Evolutionary conservation across 37 sponge, comb jelly and placozoan genomes (phyloP).

Genomic region (Halisarca cf. caerulea): DNA sequence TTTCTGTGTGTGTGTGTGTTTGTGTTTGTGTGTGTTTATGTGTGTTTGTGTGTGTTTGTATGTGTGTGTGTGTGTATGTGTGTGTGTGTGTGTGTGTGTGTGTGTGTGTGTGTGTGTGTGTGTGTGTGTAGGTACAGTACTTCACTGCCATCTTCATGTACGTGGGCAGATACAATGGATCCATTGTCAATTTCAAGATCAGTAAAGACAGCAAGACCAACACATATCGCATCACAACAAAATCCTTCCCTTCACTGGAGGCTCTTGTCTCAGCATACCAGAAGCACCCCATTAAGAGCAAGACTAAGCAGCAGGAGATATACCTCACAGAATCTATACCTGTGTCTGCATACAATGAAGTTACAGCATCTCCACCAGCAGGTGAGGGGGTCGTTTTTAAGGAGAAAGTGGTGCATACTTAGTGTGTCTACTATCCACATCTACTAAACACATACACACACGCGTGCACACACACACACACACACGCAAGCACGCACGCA

Average conservation of each 20-base stretch:
- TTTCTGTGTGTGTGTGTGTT: not conserved
- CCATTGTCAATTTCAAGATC: slow-evolving; percentile 70
- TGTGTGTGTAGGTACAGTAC: not conserved
- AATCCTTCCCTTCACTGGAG: slow-evolving; percentile 18
- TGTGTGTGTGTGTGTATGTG: not conserved
- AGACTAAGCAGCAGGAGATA: slow-evolving; percentile 25
- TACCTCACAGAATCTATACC: slow-evolving; percentile 55
- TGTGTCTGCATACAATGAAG: not conserved
- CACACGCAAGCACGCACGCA: not conserved
- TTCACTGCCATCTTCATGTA: not conserved
- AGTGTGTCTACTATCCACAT: too few species aligned
- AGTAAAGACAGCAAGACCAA: slow-evolving; percentile 15
- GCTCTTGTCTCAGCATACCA: slow-evolving; percentile 42
- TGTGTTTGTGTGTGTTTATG: not conserved
- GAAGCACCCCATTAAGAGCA: slow-evolving; percentile 44
- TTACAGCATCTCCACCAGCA: not conserved
- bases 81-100: not conserved
- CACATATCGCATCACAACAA: slow-evolving; percentile 35
- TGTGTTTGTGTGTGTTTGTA: too few species aligned
- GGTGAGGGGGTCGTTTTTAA: slow-evolving; percentile 25
- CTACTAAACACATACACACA: too few species aligned
- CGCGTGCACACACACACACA: too few species aligned
- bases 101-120: not conserved
- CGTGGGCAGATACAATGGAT: slow-evolving; percentile 25
- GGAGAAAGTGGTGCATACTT: too few species aligned